Evolutionary conservation across 2,113 vertebrate genomes (phyloP), one percentile per base, ranked within the genome.

Genomic region (Natator depressus): DNA sequence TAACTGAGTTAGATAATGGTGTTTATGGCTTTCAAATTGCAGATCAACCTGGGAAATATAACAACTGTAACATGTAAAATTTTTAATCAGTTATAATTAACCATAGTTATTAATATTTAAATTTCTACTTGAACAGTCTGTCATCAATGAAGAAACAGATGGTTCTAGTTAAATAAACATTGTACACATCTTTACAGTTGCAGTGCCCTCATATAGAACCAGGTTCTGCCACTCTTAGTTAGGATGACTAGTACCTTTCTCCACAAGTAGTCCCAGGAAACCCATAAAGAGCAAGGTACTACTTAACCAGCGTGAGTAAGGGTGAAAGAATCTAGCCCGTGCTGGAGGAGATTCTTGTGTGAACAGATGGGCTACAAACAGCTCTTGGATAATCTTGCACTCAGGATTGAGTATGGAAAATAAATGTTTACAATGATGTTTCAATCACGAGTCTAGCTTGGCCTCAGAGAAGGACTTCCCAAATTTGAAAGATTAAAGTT

Each of bases 1-100:
- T 96, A 95, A 94, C 83, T 89, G 93, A 96, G 62, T 97, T 94
- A 91, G 88, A 94, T 96, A 85, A 49, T 91, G 82, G 94, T 89
- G 91, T 93, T 93, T 94, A 95, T 85, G 89, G 91, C 59, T 96
- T 96, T 81, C 80, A 87, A 95, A 92, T n/a, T 84, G 57, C 82
- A 82, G 75, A 91, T 92, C 92, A 91, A 57, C 88, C 79, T 89
- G 87, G 1, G 1, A 96, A 90, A 86, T 0, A 1, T 55, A 87
- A 78, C 75, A 94, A 53, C 84, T 89, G 0, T 57, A 81, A 86
- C 76, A 57, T 89, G 72, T 42, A 95, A 54, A 0, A 0, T 27
- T 35, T 27, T 84, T 50, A 96, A 20, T 46, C 17, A 31, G 29
- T 35, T 57, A 38, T 49, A 31, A 91, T 82, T 49, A 88, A 87